A percentile compares a stretch with the other conserved stretches of the same genome.
These are phyloP conservation scores for Phylloscopus collybita DNA, from an alignment of 2,797 vertebrate genomes.

Conservation along the genomic window DNA sequence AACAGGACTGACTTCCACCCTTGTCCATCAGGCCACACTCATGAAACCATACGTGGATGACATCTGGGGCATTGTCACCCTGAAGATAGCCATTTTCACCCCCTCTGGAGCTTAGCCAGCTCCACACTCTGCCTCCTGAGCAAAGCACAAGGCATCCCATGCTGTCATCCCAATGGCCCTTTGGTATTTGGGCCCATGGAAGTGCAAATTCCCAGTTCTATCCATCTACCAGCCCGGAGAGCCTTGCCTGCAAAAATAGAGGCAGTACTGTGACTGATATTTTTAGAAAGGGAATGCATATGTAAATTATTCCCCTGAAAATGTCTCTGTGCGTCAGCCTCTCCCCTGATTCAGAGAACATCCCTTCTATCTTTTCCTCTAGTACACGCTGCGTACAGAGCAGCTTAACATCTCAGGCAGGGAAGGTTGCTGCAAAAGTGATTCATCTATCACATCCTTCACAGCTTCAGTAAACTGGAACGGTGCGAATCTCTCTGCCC, in stretches of 20 bases:
- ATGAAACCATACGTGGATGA: accelerated
- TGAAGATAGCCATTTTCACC: background rate
- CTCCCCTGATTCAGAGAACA: conserved; percentile 61
- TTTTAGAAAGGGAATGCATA: conserved; percentile 71
- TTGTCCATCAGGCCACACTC: background rate
- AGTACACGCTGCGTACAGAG: background rate
- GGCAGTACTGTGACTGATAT: conserved; percentile 48
- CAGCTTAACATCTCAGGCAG: conserved; percentile 23
- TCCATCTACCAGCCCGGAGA: conserved; percentile 19
- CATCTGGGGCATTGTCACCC: background rate
- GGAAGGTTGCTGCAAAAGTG: conserved; percentile 49
- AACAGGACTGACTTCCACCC: background rate
- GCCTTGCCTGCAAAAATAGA: conserved; percentile 35
- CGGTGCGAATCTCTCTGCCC: conserved; percentile 8
- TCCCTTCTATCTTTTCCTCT: conserved; percentile 65
- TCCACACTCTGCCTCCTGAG: background rate
- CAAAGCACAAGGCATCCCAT: background rate
- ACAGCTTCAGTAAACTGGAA: conserved; percentile 36
- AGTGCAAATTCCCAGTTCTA: conserved; percentile 14
- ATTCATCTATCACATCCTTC: conserved; percentile 64
- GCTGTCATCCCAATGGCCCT: background rate
- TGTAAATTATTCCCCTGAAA: conserved; percentile 68
- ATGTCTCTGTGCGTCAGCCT: conserved; percentile 66
- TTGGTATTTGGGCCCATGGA: background rate
- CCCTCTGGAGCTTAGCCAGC: background rate